Conservation (phyloP, 2,888 invertebrate species). For the Candidula unifasciata region DNA sequence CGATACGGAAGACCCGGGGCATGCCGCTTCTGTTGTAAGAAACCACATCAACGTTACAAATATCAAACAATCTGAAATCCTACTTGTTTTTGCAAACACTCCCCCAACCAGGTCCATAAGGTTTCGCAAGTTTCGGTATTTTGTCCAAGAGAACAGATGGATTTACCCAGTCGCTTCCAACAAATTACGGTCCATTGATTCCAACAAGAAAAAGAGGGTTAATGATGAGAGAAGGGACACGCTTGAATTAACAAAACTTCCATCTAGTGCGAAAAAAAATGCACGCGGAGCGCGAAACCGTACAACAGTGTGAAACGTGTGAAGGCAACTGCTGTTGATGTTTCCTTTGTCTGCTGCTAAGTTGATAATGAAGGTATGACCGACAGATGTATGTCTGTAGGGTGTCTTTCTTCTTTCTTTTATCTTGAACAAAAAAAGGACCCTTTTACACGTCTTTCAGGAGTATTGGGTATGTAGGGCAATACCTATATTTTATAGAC, state of each 20-base stretch:
- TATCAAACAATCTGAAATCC: background rate
- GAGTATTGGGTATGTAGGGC: too few species aligned
- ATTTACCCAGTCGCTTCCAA: background rate
- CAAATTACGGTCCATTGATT: constrained; percentile 31
- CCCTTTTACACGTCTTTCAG: too few species aligned
- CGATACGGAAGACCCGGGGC: background rate
- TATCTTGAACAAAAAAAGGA: too few species aligned
- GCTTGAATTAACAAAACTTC: background rate
- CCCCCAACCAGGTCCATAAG: background rate
- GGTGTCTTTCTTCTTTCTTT: too few species aligned
- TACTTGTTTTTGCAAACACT: constrained; percentile 7
- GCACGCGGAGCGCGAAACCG: background rate
- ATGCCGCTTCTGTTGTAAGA: background rate
- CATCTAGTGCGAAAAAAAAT: background rate
- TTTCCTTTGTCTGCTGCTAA: background rate
- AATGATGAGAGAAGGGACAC: background rate
- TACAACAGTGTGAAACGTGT: background rate
- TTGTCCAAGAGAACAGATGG: constrained; percentile 22
- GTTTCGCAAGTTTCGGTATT: constrained; percentile 2
- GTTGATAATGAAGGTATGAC: too few species aligned
- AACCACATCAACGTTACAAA: background rate
- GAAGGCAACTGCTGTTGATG: background rate
- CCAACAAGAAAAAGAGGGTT: background rate
- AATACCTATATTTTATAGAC: too few species aligned
- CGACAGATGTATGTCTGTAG: too few species aligned